Percentiles rank a stretch among this genome's conserved stretches.
These are phyloP conservation scores for Ylistrum balloti DNA, from an alignment of 1,140 invertebrate species.

Conservation along the genomic window DNA sequence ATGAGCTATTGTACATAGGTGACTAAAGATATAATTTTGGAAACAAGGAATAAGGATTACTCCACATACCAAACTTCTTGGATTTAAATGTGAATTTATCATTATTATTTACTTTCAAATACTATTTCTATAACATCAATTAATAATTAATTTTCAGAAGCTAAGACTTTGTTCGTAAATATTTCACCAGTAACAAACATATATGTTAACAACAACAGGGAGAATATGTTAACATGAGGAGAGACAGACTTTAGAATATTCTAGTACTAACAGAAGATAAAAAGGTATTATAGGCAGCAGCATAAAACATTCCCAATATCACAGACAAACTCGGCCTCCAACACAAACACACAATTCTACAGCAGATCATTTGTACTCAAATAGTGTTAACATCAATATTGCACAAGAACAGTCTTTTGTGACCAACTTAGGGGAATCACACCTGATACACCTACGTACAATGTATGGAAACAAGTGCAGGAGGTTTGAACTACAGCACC, in stretches of 20 bases:
- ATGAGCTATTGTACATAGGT: too few relatives aligned
- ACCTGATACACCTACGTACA: too few relatives aligned
- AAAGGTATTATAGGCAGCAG: background rate
- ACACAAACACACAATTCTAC: background rate
- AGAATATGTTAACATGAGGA: background rate
- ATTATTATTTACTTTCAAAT: too few relatives aligned
- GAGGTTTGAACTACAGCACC: background rate
- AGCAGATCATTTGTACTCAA: background rate
- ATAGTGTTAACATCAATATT: background rate
- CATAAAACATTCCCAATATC: slow-evolving; percentile 11
- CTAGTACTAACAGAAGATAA: slow-evolving; percentile 12
- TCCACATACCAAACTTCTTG: too few relatives aligned
- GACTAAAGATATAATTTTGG: too few relatives aligned
- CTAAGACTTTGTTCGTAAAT: too few relatives aligned
- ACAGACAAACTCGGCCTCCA: background rate
- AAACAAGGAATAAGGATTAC: too few relatives aligned
- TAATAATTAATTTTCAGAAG: too few relatives aligned
- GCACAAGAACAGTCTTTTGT: background rate
- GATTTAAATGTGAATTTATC: too few relatives aligned
- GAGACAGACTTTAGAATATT: background rate
- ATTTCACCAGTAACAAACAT: too few relatives aligned
- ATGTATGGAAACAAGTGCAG: background rate
- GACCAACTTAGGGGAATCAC: background rate
- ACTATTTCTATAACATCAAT: too few relatives aligned
- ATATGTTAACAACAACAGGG: too few relatives aligned